Conservation (phyloP, 2,888 invertebrate genomes). For the Amiota mariae region DNA sequence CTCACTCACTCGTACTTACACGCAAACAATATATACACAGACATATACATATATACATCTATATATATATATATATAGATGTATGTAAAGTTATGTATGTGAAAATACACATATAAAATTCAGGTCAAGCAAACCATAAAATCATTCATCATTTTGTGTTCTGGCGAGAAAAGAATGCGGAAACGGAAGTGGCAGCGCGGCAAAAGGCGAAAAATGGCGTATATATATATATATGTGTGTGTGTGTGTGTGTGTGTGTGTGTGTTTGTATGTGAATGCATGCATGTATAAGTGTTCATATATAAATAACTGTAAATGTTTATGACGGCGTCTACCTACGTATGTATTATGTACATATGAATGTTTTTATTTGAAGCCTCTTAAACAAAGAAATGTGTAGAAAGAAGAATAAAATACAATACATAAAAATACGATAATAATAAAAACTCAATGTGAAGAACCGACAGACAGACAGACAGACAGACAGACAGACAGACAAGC, state of each 20-base stretch:
- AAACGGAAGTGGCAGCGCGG: no score
- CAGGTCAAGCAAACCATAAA: constrained; percentile 72
- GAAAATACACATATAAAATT: constrained; percentile 57
- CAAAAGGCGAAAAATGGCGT: constrained; percentile 34
- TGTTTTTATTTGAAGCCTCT: constrained; percentile 1
- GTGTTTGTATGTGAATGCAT: no score
- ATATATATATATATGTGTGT: constrained; percentile 44
- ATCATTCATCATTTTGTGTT: constrained; percentile 71
- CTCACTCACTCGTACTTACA: not conserved
- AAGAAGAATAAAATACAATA: constrained; percentile 11
- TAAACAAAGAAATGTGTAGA: not conserved
- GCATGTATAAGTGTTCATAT: constrained; percentile 27
- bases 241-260: constrained; percentile 45
- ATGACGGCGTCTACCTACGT: not conserved
- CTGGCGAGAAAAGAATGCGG: constrained; percentile 41
- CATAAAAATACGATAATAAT: constrained; percentile 18
- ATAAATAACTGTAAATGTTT: constrained; percentile 19
- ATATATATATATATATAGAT: not conserved
- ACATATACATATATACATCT: not conserved
- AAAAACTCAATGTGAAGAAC: not conserved
- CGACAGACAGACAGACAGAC: not conserved
- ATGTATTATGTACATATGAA: not conserved
- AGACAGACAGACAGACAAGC: not conserved
- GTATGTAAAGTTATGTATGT: not conserved
- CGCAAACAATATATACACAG: not conserved